Evolutionary conservation across 2,113 vertebrate genomes (phyloP), one percentile per base, ranked within the genome.

Genomic region (Macquaria ambigua): DNA sequence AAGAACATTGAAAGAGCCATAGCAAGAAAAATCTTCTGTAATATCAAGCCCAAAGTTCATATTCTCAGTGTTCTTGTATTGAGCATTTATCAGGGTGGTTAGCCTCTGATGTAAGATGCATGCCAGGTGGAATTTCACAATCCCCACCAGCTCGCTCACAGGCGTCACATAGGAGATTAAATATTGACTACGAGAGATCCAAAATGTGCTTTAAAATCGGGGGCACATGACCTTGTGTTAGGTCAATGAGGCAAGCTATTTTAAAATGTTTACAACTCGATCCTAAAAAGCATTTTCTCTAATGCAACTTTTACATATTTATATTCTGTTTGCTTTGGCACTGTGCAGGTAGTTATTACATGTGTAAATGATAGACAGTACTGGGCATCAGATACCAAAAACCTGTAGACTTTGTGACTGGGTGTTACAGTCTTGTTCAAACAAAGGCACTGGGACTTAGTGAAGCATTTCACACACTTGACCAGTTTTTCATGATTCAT

Each of bases 91-190:
- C 68, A 55, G 37, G 15, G 11, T 14, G 20, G 53, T 69, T 48
- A 18, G 61, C 21, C 41, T 90, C 56, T 67, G 53, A 68, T 81
- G 62, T 21, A 39, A 67, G 59, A 79, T 21, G 5, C 34, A 41
- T 64, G 66, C 69, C 77, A 81, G 74, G 34, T 66, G 55, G n/a
- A 72, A 73, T 90, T 88, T 85, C 77, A 78, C 81, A 74, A 85
- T 77, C 39, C 5, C 31, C 77, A 53, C 11, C 61, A 64, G 75
- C 70, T 28, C 59, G 80, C 70, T 81, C 73, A 28, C 25, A 79
- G 56, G 39, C 64, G 28, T 89, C 87, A 91, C 63, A 28, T 64
- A 86, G 74, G 48, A 73, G 91, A 93, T 94, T 93, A 94, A 94
- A 93, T 89, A 94, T 94, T 94, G 77, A 95, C 90, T 21, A 69